Percentiles rank a stretch among this genome's conserved stretches.
Evolutionary conservation across 1,140 invertebrate species (phyloP).

Genomic region (Zaprionus nigranus): DNA sequence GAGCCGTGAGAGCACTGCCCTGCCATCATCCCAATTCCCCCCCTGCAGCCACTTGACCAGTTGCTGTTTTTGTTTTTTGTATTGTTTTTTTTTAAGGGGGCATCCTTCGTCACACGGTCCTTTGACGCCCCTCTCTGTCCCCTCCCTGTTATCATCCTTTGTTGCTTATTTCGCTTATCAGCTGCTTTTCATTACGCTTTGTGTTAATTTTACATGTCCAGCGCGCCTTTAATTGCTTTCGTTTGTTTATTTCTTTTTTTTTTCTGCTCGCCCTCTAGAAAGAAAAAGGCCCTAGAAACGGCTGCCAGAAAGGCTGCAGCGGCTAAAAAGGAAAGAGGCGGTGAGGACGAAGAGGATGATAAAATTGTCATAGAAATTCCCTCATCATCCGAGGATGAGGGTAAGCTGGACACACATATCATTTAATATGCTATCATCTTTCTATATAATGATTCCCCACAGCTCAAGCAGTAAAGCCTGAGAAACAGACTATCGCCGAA

Average conservation of each 20-base stretch:
- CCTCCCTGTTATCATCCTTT: slow-evolving; percentile 65
- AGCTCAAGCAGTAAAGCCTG: slow-evolving; percentile 41
- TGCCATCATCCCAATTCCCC: slow-evolving; percentile 2
- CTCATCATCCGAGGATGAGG: slow-evolving; percentile 74
- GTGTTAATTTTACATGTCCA: slow-evolving; percentile 73
- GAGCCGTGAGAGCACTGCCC: slow-evolving; percentile 55
- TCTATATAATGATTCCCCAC: too few species aligned
- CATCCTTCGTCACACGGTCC: slow-evolving; percentile 43
- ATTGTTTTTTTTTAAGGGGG: slow-evolving; percentile 41
- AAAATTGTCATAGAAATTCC: slow-evolving; percentile 25
- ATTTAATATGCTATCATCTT: background rate
- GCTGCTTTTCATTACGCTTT: slow-evolving; percentile 79
- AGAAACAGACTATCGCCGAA: slow-evolving; percentile 71
- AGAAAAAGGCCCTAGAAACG: slow-evolving; percentile 58
- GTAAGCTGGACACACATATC: slow-evolving; percentile 38
- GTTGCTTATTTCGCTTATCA: slow-evolving; percentile 82
- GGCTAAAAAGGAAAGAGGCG: slow-evolving; percentile 8
- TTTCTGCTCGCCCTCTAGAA: slow-evolving; percentile 39
- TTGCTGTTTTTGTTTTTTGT: slow-evolving; percentile 20
- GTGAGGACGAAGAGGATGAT: slow-evolving; percentile 49
- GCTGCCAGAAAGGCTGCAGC: slow-evolving; percentile 36
- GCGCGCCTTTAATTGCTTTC: slow-evolving; percentile 72
- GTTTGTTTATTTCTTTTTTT: slow-evolving; percentile 62
- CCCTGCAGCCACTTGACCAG: slow-evolving; percentile 68
- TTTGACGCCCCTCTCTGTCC: slow-evolving; percentile 17